A percentile compares a stretch with the other conserved stretches of the same genome.
These are phyloP conservation scores for Alosa alosa DNA, from an alignment of 2,113 vertebrate species.

Conservation along the genomic window DNA sequence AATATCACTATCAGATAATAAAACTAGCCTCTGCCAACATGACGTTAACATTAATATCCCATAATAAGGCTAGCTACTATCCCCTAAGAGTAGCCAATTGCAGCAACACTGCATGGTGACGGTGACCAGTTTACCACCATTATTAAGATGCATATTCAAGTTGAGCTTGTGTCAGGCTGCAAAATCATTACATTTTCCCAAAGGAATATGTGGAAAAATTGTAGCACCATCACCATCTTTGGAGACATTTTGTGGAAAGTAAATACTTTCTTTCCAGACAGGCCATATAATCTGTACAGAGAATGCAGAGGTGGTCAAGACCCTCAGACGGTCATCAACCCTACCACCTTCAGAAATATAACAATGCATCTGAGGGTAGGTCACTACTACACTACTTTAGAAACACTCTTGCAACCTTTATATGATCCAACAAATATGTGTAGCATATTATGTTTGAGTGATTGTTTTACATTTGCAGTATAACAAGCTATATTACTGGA, in stretches of 20 bases:
- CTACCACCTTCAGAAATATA: not conserved
- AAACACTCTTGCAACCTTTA: not conserved
- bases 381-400: not conserved
- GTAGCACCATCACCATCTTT: not conserved
- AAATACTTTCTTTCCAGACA: not conserved
- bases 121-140: not conserved
- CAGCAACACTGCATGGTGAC: not conserved
- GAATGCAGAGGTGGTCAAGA: not conserved
- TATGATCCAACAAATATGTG: not conserved
- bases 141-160: no score
- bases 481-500: no score
- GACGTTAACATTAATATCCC: not conserved
- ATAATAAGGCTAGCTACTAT: not conserved
- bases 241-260: not conserved
- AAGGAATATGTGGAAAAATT: no score
- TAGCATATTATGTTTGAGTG: not conserved
- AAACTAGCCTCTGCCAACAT: not conserved
- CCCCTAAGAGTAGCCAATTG: not conserved
- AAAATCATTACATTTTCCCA: no score
- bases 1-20: slow-evolving; percentile 60
- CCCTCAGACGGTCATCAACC: not conserved
- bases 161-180: no score
- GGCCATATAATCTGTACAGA: not conserved
- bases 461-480: not conserved
- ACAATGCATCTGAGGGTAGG: not conserved